Evolutionary conservation across 2,888 invertebrate genomes (phyloP).

Genomic region (Sarcophaga carnaria): DNA sequence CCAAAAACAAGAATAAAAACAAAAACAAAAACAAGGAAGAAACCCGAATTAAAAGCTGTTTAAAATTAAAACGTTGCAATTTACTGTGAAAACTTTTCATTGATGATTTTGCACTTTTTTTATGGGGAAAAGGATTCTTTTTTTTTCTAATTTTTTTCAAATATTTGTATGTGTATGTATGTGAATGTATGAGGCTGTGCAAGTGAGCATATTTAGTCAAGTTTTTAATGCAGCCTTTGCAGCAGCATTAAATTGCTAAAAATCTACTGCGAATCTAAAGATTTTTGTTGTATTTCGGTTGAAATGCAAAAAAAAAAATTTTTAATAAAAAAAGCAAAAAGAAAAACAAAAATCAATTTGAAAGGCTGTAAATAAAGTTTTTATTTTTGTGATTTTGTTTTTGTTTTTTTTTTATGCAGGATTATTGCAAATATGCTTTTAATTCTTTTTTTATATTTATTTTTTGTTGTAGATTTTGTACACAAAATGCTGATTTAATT

Average conservation of each 20-base stretch:
- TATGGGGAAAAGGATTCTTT: background rate
- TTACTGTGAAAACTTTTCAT: constrained; percentile 66
- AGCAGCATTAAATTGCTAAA: constrained; percentile 33
- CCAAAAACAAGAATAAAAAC: background rate
- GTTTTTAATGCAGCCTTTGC: constrained; percentile 42
- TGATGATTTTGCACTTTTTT: constrained; percentile 67
- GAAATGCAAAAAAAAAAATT: constrained; percentile 7
- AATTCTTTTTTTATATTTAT: background rate
- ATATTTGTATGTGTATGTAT: background rate
- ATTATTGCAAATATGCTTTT: constrained; percentile 13
- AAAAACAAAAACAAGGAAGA: background rate
- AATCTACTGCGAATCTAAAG: background rate
- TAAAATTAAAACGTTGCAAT: constrained; percentile 70
- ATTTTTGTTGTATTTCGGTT: too few relatives aligned
- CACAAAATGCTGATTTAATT: constrained; percentile 53
- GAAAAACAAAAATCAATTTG: background rate
- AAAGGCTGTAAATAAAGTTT: constrained; percentile 19
- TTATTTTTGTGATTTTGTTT: background rate
- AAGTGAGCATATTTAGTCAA: background rate
- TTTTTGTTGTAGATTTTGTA: background rate
- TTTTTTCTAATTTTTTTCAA: constrained; percentile 16
- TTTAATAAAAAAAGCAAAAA: constrained; percentile 18
- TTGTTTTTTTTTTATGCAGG: background rate
- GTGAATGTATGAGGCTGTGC: background rate
- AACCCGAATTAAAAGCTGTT: constrained; percentile 65